A percentile compares a stretch with the other conserved stretches of the same genome.
These are phyloP conservation scores for Capromys pilorides DNA, from an alignment of 2,797 vertebrate species.

Conservation along the genomic window DNA sequence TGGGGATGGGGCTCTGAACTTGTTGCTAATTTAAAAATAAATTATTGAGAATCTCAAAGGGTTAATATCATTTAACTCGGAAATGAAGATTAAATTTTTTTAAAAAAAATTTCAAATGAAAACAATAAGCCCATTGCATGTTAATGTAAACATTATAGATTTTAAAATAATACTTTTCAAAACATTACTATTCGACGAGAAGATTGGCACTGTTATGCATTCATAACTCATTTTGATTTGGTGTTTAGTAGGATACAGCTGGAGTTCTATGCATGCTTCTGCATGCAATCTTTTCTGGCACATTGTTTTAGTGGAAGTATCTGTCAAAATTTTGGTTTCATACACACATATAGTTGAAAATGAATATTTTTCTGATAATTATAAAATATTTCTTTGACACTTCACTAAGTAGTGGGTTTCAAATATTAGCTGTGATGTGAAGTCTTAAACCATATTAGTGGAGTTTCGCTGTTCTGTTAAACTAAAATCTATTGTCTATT, in stretches of 20 bases:
- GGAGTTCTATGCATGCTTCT: not conserved
- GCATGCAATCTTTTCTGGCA: not conserved
- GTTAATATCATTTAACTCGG: not conserved
- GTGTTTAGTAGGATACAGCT: constrained; percentile 10
- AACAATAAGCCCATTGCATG: not conserved
- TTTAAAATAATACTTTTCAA: constrained; percentile 50
- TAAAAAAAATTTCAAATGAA: constrained; percentile 8
- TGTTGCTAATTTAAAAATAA: constrained; percentile 9
- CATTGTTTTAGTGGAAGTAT: not conserved
- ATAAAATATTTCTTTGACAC: not conserved
- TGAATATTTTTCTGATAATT: constrained; percentile 4
- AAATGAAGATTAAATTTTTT: not conserved
- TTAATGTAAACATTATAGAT: not conserved
- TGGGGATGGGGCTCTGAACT: not conserved
- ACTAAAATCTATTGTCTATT: not conserved
- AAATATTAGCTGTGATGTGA: not conserved
- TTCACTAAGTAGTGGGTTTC: not conserved
- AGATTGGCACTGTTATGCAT: not conserved
- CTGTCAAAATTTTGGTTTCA: constrained; percentile 4
- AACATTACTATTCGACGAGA: not conserved
- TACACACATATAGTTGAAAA: not conserved
- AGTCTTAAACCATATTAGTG: not conserved
- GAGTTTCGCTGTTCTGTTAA: not conserved
- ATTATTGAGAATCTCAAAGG: not conserved
- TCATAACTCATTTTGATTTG: not conserved